Conservation (phyloP, 2,888 invertebrate species). For the Melanchra persicariae region DNA sequence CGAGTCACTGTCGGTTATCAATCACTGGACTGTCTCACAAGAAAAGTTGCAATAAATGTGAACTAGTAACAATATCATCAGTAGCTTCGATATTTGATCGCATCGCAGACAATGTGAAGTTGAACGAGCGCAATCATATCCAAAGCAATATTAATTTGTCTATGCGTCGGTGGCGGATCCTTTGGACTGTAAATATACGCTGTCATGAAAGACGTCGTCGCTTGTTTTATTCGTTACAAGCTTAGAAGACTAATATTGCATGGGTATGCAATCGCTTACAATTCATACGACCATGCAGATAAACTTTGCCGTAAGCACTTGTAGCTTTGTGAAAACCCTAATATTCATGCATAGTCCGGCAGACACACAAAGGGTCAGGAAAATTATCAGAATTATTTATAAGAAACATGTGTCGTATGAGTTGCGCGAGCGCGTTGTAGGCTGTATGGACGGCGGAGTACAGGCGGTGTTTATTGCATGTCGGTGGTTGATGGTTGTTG, state of each 20-base stretch:
- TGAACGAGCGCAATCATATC: slow-evolving; percentile 78
- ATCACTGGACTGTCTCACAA: slow-evolving; percentile 63
- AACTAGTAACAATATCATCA: slow-evolving; percentile 77
- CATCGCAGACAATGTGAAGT: slow-evolving; percentile 84
- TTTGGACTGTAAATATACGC: slow-evolving; percentile 72
- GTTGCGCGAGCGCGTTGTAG: slow-evolving; percentile 60
- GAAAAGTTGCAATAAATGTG: slow-evolving; percentile 75
- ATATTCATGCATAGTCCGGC: background rate
- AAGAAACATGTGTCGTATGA: slow-evolving; percentile 64
- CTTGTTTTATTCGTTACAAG: slow-evolving; percentile 75
- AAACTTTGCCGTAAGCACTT: background rate
- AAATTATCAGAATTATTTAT: background rate
- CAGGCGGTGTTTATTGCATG: slow-evolving; percentile 88
- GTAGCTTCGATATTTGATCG: slow-evolving; percentile 81
- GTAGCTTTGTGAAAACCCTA: background rate
- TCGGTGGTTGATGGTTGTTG: slow-evolving; percentile 88
- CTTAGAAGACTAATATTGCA: slow-evolving; percentile 88
- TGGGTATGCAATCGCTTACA: slow-evolving; percentile 81
- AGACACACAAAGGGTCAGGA: background rate
- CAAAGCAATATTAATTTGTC: slow-evolving; percentile 87
- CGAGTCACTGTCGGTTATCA: slow-evolving; percentile 65
- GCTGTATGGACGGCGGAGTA: slow-evolving; percentile 75
- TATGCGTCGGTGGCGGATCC: slow-evolving; percentile 84
- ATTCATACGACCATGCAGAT: slow-evolving; percentile 67
- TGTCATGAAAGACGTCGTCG: slow-evolving; percentile 66